Evolutionary conservation across 2,113 vertebrate genomes (phyloP).

Genomic region (Anhinga anhinga): DNA sequence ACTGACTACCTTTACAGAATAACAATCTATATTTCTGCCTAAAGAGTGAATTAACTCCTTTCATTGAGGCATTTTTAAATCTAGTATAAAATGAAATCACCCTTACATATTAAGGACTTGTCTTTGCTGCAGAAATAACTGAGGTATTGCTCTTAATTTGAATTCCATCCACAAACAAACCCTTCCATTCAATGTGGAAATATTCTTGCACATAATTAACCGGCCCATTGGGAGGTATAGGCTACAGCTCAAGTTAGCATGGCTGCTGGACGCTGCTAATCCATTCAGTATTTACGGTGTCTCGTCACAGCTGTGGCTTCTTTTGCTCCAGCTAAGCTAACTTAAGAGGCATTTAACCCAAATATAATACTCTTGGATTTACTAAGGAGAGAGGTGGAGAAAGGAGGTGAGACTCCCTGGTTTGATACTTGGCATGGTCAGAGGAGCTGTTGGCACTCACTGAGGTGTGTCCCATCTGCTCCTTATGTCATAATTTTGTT

Average conservation of each 20-base stretch:
- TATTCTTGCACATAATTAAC: neutral
- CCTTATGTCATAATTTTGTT: neutral
- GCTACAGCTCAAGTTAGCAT: neutral
- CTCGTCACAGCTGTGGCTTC: neutral
- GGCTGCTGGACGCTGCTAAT: neutral
- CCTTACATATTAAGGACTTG: neutral
- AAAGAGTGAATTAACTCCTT: neutral
- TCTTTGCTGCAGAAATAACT: neutral
- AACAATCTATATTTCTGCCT: neutral
- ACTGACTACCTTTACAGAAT: neutral
- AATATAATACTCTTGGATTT: neutral
- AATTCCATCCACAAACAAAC: neutral
- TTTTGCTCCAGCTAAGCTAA: neutral
- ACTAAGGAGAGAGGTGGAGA: neutral
- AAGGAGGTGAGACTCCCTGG: neutral
- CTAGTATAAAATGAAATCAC: neutral
- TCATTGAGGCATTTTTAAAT: neutral
- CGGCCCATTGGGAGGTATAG: neutral
- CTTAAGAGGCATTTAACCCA: neutral
- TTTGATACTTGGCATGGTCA: neutral
- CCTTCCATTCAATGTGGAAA: neutral
- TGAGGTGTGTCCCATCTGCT: neutral
- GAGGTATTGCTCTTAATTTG: neutral
- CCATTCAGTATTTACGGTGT: neutral
- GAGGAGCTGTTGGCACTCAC: neutral